phyloP scores from a whole-genome alignment of 2,113 vertebrate genomes.

The Nansenia antarctica region DNA sequence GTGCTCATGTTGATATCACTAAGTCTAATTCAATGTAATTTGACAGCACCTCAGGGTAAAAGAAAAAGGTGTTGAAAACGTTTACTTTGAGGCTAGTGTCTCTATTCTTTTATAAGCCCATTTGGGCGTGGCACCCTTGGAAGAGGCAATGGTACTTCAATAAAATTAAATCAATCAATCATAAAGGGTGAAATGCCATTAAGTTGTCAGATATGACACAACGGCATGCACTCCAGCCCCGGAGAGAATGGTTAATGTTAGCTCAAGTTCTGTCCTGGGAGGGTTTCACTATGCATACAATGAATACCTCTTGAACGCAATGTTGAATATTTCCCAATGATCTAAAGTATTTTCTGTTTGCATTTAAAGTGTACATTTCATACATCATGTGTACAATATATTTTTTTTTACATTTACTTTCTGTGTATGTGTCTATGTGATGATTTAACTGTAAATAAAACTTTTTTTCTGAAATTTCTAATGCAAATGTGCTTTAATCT shows the following conservation, averaged over 20 bases:
- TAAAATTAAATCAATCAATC: too few species aligned
- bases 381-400: background rate
- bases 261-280: too few species aligned
- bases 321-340: background rate
- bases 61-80: too few species aligned
- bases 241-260: background rate
- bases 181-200: too few species aligned
- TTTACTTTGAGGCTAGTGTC: too few species aligned
- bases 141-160: background rate
- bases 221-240: background rate
- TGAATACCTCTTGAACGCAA: background rate
- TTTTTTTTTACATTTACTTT: background rate
- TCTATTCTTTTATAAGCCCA: too few species aligned
- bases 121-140: too few species aligned
- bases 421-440: background rate
- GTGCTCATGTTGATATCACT: background rate
- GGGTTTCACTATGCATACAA: too few species aligned
- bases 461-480: background rate
- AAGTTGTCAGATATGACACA: background rate
- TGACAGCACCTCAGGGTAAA: background rate
- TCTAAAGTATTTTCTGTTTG: background rate
- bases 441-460: background rate
- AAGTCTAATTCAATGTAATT: slow-evolving; percentile 18
- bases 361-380: background rate
- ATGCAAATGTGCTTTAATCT: too few species aligned